A percentile compares a stretch with the other conserved stretches of the same genome.
phyloP scores from a whole-genome alignment of 30 jellyfish, hydroid and myxozoan genomes.

The Hydra vulgaris region DNA sequence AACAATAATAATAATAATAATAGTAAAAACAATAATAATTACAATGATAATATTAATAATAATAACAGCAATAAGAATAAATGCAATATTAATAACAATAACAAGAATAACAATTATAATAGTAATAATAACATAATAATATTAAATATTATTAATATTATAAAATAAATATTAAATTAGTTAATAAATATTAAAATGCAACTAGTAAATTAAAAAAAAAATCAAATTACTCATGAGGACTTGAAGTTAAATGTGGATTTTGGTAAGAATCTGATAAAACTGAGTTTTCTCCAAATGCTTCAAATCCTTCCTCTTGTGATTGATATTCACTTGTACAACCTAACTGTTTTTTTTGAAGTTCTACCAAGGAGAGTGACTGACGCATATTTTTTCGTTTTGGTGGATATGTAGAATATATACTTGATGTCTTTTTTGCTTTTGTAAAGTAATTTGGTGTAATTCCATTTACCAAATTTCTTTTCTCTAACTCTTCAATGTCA shows the following conservation, averaged over 20 bases:
- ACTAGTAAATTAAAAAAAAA: no score
- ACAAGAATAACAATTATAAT: no score
- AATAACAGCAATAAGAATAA: no score
- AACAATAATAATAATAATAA: no score
- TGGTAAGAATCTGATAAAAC: slow-evolving; percentile 19
- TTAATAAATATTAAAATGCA: no score
- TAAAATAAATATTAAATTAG: no score
- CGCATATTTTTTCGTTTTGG: slow-evolving; percentile 71
- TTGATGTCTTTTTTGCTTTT: slow-evolving; percentile 36
- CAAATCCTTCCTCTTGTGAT: slow-evolving; percentile 87
- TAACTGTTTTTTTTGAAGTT: slow-evolving; percentile 35
- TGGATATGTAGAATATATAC: slow-evolving; percentile 86
- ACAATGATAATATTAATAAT: no score
- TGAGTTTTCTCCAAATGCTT: slow-evolving; percentile 69
- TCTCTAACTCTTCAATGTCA: slow-evolving; percentile 68
- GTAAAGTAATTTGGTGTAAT: slow-evolving; percentile 22
- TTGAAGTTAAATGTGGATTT: neutral
- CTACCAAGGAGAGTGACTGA: slow-evolving; percentile 43
- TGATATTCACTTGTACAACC: slow-evolving; percentile 50
- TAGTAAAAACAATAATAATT: no score
- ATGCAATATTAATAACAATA: no score
- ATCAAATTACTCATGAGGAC: slow-evolving; percentile 1
- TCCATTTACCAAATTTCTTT: no score
- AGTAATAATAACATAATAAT: no score
- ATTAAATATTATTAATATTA: no score